Base-by-base conservation (phyloP, 2,797 vertebrate genomes). In the Anguilla obscura region DNA sequence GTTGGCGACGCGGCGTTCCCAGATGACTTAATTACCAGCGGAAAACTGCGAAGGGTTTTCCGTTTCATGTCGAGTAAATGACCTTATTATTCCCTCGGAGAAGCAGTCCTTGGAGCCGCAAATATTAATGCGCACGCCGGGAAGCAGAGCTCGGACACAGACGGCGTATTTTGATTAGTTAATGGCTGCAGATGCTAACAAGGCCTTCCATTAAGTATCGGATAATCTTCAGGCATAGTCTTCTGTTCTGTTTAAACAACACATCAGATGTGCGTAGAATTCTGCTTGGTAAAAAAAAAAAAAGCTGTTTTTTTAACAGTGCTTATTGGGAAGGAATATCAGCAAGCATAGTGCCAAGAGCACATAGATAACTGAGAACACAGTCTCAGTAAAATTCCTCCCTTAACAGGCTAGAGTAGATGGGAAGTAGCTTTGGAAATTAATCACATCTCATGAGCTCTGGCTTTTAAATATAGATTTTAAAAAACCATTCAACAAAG, bases 61-160 rank as follows among this genome's bases (percentile, higher is more conserved):
- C 83, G 84, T 89, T 88, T 88, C 90, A 90, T 89, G 89, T 88
- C 40, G 82, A 85, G 88, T 71, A 86, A 90, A 89, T 92, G 90
- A 91, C 92, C 91, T 93, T 91, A 93, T 91, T 92, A 90, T 80
- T 85, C 87, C 90, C 87, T 90, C 88, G 85, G 89, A 90, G 79
- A 87, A 71, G 88, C 85, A 90, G 69, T 85, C 83, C 87, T 66
- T 86, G 88, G 69, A 87, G 84, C 86, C 83, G 88, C 87, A 89
- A 93, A 92, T 92, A 93, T 93, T 91, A 88, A 93, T 91, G 88
- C 27, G 52, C 40, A 87, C 86, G 52, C 87, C 74, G 80, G 88
- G 88, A 89, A 89, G 88, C 86, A 85, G 48, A 18, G 87, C 88
- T 86, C 84, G 54, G 58, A 86, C 66, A 69, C 24, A 60, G 40